Evolutionary conservation across 23 tunicate species (phyloP).

Genomic region (Diplosoma virens): DNA sequence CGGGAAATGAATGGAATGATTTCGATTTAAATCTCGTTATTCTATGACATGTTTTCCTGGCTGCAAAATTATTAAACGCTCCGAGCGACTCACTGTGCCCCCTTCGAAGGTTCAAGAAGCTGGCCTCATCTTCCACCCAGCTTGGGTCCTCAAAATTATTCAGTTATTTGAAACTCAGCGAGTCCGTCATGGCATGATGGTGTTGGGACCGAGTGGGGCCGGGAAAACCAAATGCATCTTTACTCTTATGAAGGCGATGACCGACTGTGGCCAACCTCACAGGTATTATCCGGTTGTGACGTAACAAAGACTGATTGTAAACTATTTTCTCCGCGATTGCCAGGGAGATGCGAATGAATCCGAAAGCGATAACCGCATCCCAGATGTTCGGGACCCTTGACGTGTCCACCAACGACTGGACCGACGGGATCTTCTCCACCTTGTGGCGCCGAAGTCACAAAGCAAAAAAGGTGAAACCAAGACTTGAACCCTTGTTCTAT

Average conservation of each 20-base stretch:
- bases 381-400: constrained; percentile 95
- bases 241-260: constrained; percentile 89
- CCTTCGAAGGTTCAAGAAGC: constrained; percentile 41
- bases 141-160: constrained; percentile 72
- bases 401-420: constrained; percentile 92
- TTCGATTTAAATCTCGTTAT: too few relatives aligned
- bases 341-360: constrained; percentile 91
- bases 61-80: too few relatives aligned
- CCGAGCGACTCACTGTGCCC: too few relatives aligned
- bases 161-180: constrained; percentile 85
- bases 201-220: constrained; percentile 84
- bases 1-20: too few relatives aligned
- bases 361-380: constrained; percentile 90
- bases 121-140: constrained; percentile 60
- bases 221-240: constrained; percentile 80
- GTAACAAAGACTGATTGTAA: too few relatives aligned
- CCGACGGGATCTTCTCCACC: constrained; percentile 90
- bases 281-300: constrained; percentile 34
- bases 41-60: too few relatives aligned
- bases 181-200: constrained; percentile 94
- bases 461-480: constrained; percentile 54
- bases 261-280: constrained; percentile 75
- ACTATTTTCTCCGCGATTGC: too few relatives aligned
- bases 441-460: constrained; percentile 82
- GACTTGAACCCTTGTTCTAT: not conserved